Conservation (phyloP, 1,140 invertebrate species). For the Achroia grisella region DNA sequence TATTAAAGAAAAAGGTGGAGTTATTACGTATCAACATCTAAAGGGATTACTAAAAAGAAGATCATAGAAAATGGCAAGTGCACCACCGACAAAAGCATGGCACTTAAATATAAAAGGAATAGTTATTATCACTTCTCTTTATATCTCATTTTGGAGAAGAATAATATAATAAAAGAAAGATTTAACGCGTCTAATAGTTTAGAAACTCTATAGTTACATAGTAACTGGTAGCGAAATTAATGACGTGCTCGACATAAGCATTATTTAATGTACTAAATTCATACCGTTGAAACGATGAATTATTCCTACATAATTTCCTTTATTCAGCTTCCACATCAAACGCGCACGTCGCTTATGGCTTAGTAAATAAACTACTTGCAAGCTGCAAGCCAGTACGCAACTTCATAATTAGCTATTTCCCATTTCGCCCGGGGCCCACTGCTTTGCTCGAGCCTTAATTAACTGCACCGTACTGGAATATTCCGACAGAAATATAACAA, state of each 20-base stretch:
- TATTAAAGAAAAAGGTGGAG: too few relatives aligned
- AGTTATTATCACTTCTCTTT: too few relatives aligned
- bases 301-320: neutral
- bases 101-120: too few relatives aligned
- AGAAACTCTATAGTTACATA: too few relatives aligned
- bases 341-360: constrained; percentile 8
- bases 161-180: too few relatives aligned
- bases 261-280: neutral
- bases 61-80: too few relatives aligned
- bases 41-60: too few relatives aligned
- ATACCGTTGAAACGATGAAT: neutral
- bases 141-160: too few relatives aligned
- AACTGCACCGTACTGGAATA: constrained; percentile 39
- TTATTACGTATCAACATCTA: too few relatives aligned
- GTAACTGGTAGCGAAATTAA: too few relatives aligned
- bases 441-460: constrained; percentile 52
- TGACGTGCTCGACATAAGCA: neutral
- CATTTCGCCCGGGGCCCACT: constrained; percentile 40
- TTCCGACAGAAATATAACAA: constrained; percentile 2
- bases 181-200: too few relatives aligned
- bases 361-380: constrained; percentile 3
- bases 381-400: constrained; percentile 45
- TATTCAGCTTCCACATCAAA: constrained; percentile 4
- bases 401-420: constrained; percentile 67
- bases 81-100: too few relatives aligned